Evolutionary conservation across 2,888 invertebrate genomes (phyloP), one percentile per base, ranked within the genome.

Genomic region (Cryptophagus acutangulus): DNA sequence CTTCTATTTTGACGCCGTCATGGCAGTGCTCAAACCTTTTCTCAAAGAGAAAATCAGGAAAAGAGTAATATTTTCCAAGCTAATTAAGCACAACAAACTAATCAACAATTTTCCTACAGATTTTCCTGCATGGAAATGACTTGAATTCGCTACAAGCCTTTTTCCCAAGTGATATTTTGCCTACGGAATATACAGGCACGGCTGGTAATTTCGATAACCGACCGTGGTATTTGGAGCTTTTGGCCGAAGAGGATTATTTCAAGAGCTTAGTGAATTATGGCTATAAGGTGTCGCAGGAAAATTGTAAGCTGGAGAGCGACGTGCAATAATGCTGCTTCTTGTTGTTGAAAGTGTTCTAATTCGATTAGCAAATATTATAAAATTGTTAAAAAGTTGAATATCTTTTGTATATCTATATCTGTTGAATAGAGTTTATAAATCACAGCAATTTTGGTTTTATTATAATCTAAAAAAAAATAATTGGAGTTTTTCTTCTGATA

Each of bases 1-100:
- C 4, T 71, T 71, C 48, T 72, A 71, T 52, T 72, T 73, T 38
- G 69, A 69, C 37, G 69, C 69, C 9, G 58, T 69, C 10, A 66
- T 68, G 86, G 73, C 79, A 44, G 79, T 89, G 68, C 84, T 89
- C 70, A 88, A 87, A 69, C 88, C 87, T 4, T 84, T 89, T 62
- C 77, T 88, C 50, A 77, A 79, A 54, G 85, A 87, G 54, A 89
- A 89, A 66, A 75, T 89, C 17, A 81, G 79, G 66, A 82, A 74
- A 58, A 77, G 86, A 70, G 85, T 86, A 65, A 75, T 79, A 30
- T 20, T 8, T 20, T 20, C 24, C 6, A 20, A 8, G 6, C 24
- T 20, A n/a, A 8, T 20, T 20, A n/a, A 8, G 24, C 6, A 20
- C n/a, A n/a, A 8, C n/a, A 24, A 24, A 24, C n/a, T n/a, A n/a